A percentile compares a stretch with the other conserved stretches of the same genome.
These are phyloP conservation scores for Limenitis camilla DNA, from an alignment of 2,888 invertebrate species.

Conservation along the genomic window DNA sequence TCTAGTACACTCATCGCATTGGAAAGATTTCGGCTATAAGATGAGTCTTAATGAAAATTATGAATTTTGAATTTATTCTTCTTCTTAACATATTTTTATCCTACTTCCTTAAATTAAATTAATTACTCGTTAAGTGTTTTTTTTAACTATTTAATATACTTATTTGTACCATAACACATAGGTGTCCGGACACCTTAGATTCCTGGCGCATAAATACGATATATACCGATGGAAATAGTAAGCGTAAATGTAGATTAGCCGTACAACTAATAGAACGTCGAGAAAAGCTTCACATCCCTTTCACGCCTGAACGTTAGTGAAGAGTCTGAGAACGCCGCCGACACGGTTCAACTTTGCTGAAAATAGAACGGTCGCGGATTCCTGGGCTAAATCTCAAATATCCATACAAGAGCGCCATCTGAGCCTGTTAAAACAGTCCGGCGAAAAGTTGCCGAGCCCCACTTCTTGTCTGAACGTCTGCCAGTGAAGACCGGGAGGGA, in stretches of 20 bases:
- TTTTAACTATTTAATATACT: conserved; percentile 3
- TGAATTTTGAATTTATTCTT: conserved; percentile 11
- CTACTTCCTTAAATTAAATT: neutral
- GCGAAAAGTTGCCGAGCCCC: conserved; percentile 80
- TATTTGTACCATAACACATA: conserved; percentile 22
- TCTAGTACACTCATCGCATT: conserved; percentile 50
- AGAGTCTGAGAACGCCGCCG: conserved; percentile 44
- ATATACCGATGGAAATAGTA: conserved; percentile 64
- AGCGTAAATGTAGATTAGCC: conserved; percentile 66
- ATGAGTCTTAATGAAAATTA: conserved; percentile 21
- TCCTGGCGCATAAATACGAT: conserved; percentile 36
- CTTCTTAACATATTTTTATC: neutral
- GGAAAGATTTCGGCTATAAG: conserved; percentile 50
- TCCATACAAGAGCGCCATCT: conserved; percentile 81
- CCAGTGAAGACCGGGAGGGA: conserved; percentile 81
- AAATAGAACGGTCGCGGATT: conserved; percentile 74
- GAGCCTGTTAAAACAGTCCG: conserved; percentile 82
- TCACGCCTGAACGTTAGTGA: conserved; percentile 36
- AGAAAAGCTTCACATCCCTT: conserved; percentile 48
- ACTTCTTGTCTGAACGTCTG: conserved; percentile 85
- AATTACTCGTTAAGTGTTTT: neutral
- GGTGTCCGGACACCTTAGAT: conserved; percentile 42
- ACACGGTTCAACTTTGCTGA: conserved; percentile 56
- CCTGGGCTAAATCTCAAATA: conserved; percentile 78
- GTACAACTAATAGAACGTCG: conserved; percentile 31